Base-by-base conservation (phyloP, 2,113 vertebrate species). In the Python bivittatus region DNA sequence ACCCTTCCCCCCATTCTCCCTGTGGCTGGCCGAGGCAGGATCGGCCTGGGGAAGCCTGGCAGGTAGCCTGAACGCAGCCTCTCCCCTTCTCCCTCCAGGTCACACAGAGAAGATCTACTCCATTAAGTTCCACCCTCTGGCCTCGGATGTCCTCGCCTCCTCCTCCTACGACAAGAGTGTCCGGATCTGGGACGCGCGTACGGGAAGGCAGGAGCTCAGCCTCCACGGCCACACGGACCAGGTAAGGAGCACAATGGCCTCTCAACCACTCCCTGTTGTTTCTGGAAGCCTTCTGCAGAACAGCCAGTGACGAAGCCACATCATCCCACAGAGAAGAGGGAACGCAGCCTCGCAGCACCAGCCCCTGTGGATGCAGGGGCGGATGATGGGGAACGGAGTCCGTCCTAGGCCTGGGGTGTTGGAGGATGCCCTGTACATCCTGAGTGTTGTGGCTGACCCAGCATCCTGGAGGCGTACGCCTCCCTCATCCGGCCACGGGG, bases 91-190 rank as follows among this genome's bases (percentile, higher is more conserved):
- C 42, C 0, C 87, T 98, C n/a, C 0, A 97, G 99, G 99, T 79
- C 99, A 99, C 97, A 99, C 98, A 0, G 99, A 99, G 96, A 99
- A 99, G 97, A 99, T 99, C 95, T 99, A 99, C 97, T 98, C 99
- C 61, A 96, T 99, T 93, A 97, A 97, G 92, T 99, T 99, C 96
- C 99, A 99, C 95, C 99, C 99, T 0, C 8, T 97, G 96, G 99
- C 99, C 0, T 97, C 98, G 0, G 95, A 98, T 4, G 90, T 99
- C 79, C 96, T 99, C 93, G 99, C 97, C 5, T 99, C 99, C 42
- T 99, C 99, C 13, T 99, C 99, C 72, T 99, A 99, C 0, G 99
- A 99, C 96, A 97, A 98, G 94, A 99, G 97, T 0, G 95, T 99
- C 95, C 97, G 98, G 54, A 96, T 99, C 94, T 99, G 99, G 99